Conservation (phyloP, 2,113 vertebrate genomes). For the Corydoras maculifer region DNA sequence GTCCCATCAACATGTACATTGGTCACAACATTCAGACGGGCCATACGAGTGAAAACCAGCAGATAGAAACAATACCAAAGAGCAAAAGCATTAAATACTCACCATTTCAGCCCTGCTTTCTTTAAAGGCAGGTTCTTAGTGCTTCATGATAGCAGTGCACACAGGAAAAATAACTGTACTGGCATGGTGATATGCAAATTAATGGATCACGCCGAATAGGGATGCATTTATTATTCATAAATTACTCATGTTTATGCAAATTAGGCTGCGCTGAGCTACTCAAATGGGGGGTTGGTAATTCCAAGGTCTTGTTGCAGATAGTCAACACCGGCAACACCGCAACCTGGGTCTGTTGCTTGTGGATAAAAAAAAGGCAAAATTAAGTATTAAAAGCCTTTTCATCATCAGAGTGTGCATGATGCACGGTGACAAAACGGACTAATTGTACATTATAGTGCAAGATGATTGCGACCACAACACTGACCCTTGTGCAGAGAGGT, state of each 20-base stretch:
- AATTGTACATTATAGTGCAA: too few species aligned
- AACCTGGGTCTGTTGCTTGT: too few species aligned
- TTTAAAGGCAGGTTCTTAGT: conserved; percentile 76
- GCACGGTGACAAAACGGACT: too few species aligned
- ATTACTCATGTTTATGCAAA: conserved; percentile 95
- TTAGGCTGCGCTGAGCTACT: conserved; percentile 58
- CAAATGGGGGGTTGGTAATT: conserved; percentile 57
- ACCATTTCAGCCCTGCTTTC: conserved; percentile 71
- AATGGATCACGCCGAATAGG: conserved; percentile 80
- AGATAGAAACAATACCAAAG: conserved; percentile 30
- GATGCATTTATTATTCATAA: conserved; percentile 95
- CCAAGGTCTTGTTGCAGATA: conserved; percentile 44
- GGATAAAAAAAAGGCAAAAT: too few species aligned
- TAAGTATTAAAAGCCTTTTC: too few species aligned
- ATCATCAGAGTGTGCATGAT: too few species aligned
- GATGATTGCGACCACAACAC: too few species aligned
- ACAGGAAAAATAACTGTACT: conserved; percentile 75
- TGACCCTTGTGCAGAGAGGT: too few species aligned
- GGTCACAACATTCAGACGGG: conserved; percentile 16
- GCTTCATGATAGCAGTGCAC: conserved; percentile 66
- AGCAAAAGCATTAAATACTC: conserved; percentile 60
- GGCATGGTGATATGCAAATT: conserved; percentile 89
- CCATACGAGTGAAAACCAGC: conserved; percentile 35
- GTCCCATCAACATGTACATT: conserved; percentile 3
- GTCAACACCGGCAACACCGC: conserved; percentile 25